These are phyloP conservation scores for Copsychus sechellarum DNA, from an alignment of 2,113 vertebrate species.

Conservation along the genomic window DNA sequence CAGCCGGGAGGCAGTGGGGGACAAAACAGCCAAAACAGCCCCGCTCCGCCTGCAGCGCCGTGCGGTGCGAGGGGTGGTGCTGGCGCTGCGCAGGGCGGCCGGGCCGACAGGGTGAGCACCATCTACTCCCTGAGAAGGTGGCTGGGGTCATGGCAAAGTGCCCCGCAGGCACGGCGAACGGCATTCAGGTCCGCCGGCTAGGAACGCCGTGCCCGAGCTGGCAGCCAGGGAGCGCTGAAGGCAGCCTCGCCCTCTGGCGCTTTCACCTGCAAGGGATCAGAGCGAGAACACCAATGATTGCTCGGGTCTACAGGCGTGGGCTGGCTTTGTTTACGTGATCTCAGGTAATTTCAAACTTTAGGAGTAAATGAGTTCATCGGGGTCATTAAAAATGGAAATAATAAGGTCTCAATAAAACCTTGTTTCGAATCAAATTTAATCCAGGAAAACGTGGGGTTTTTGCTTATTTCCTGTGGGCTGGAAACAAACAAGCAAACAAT, in stretches of 20 bases:
- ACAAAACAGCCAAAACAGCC: neutral
- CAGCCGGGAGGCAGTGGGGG: no score
- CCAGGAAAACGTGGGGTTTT: neutral
- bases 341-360: neutral
- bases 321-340: neutral
- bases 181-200: fast-evolving
- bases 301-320: neutral
- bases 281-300: neutral
- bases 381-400: neutral
- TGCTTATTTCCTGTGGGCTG: neutral
- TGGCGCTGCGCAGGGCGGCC: neutral
- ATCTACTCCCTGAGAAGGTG: fast-evolving
- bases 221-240: neutral
- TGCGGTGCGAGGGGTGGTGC: no score
- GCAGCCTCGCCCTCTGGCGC: fast-evolving
- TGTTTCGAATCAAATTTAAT: neutral
- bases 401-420: neutral
- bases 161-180: fast-evolving
- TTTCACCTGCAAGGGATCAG: neutral
- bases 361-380: neutral
- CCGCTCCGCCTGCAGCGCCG: neutral
- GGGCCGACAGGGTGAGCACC: neutral
- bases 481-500: conserved; percentile 11
- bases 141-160: fast-evolving
- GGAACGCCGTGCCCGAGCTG: neutral